phyloP scores from a whole-genome alignment of 2,888 invertebrate genomes.

The Tanytarsus gracilentus region DNA sequence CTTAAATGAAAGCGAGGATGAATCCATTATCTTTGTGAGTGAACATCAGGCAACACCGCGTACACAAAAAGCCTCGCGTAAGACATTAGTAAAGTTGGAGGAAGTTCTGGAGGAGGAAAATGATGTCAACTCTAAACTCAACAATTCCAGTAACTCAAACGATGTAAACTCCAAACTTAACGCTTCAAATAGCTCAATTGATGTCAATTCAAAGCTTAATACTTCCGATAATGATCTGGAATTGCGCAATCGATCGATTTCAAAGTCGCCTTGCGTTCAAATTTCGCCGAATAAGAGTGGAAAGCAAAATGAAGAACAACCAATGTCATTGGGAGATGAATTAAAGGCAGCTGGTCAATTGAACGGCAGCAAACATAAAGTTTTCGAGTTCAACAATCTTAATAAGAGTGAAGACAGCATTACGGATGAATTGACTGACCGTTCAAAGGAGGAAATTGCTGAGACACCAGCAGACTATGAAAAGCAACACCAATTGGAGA shows the following conservation, averaged over 20 bases:
- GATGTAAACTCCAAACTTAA: neutral
- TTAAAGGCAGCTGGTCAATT: no score
- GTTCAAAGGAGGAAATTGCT: no score
- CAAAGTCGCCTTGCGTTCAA: constrained; percentile 5
- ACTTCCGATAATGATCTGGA: constrained; percentile 1
- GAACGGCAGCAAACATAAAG: no score
- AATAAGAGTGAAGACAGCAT: no score
- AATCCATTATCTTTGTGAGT: neutral
- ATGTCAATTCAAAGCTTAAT: neutral
- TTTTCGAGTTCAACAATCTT: no score
- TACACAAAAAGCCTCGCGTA: neutral
- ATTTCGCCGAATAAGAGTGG: no score
- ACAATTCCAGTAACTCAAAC: neutral
- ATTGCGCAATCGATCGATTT: constrained; percentile 5
- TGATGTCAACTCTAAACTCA: neutral
- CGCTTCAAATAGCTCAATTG: neutral
- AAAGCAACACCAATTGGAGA: no score
- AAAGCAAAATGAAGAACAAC: no score
- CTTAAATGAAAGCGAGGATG: neutral
- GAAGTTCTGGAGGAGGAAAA: neutral
- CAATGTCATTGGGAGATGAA: no score
- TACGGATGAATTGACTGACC: no score
- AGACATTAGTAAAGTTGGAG: neutral
- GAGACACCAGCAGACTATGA: no score
- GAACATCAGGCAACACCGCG: neutral